phyloP scores from a whole-genome alignment of 1,140 invertebrate species.

The Ceratoteleas bidentatus region DNA sequence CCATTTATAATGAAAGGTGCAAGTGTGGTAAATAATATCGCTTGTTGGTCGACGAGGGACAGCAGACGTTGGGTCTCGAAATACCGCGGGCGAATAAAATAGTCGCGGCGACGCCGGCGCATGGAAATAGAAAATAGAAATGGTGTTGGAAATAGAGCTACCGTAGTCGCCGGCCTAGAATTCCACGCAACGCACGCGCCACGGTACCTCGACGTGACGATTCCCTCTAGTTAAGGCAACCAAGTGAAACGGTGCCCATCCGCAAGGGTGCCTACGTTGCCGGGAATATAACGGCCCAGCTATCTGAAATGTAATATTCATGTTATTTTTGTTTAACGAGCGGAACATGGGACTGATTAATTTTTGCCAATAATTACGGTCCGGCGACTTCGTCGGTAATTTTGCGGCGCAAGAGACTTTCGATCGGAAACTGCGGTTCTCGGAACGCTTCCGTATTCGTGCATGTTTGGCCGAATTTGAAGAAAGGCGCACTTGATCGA shows the following conservation, averaged over 20 bases:
- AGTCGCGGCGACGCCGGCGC: slow-evolving; percentile 72
- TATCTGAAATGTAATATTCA: slow-evolving; percentile 43
- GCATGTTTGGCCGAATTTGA: no score
- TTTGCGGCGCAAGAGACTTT: no score
- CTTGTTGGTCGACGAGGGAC: slow-evolving; percentile 37
- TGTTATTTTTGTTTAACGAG: slow-evolving; percentile 47
- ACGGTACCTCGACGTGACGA: slow-evolving; percentile 41
- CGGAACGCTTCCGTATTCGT: no score
- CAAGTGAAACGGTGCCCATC: slow-evolving; percentile 54
- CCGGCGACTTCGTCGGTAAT: no score
- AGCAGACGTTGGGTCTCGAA: slow-evolving; percentile 71
- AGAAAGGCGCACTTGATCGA: no score
- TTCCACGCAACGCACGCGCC: slow-evolving; percentile 69
- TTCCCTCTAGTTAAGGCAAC: slow-evolving; percentile 53
- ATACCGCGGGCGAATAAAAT: slow-evolving; percentile 80
- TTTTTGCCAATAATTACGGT: slow-evolving; percentile 37
- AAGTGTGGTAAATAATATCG: slow-evolving; percentile 48
- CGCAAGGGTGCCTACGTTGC: slow-evolving; percentile 50
- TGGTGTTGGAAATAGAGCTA: slow-evolving; percentile 78
- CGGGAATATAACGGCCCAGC: slow-evolving; percentile 48
- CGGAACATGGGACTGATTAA: slow-evolving; percentile 50
- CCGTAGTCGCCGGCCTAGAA: slow-evolving; percentile 75
- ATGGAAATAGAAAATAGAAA: slow-evolving; percentile 80
- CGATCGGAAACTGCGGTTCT: no score
- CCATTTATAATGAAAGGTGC: slow-evolving; percentile 37